Base-by-base conservation (phyloP, 2,113 vertebrate genomes). In the Dasypus novemcinctus region DNA sequence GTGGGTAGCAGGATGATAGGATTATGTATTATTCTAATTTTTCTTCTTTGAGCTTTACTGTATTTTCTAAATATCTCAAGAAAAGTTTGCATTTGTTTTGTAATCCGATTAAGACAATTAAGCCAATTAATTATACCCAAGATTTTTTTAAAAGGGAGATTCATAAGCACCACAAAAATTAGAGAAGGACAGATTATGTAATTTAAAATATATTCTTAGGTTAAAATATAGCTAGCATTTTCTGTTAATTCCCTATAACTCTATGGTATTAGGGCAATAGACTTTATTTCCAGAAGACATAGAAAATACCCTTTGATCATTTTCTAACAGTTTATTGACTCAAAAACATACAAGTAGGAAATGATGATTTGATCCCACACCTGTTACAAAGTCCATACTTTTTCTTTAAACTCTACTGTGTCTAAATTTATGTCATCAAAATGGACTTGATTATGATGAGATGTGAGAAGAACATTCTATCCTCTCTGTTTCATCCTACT, bases 1-100 rank as follows among this genome's bases (percentile, higher is more conserved):
- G 27, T 83, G 10, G 17, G 21, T n/a, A 43, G 3, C 83, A 14
- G 11, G 9, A 61, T 59, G 17, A 12, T 43, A 86, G 29, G 7
- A 54, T 94, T 75, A 84, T 23, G 8, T 5, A 90, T 83, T 87
- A 33, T 29, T 59, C 46, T 54, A 84, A 72, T 91, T 94, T 94
- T 96, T 11, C 5, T 71, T 75, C 54, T 81, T 89, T 79, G 80
- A 95, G 84, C 3, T 83, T 52, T 93, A 46, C 9, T 92, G 1
- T 59, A 23, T 74, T 78, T 83, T 89, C 5, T 74, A 57, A 91
- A 79, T 12, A 33, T 87, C 15, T 95, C 54, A 69, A 89, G 43
- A 76, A 74, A 80, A 81, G 12, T 10, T 64, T 81, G 8, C 14
- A 66, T 71, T 91, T 36, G 14, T 81, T 76, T 71, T 63, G 7